These are phyloP conservation scores for Poecile atricapillus DNA, from an alignment of 2,113 vertebrate genomes.

Conservation along the genomic window DNA sequence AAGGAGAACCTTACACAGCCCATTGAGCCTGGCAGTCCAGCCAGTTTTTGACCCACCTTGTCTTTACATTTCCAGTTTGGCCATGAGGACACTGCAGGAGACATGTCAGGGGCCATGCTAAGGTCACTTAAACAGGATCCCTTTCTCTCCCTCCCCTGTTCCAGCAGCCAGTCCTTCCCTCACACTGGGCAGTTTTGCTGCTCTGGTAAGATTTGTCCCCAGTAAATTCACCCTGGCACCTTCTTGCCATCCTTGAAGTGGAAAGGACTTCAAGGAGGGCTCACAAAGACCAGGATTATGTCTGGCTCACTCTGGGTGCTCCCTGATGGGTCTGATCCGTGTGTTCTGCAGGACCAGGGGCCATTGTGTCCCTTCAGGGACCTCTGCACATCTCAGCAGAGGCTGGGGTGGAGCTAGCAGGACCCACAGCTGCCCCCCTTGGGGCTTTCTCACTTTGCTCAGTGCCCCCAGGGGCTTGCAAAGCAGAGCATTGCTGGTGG, in stretches of 20 bases:
- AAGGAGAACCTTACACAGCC: neutral
- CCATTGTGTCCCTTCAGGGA: neutral
- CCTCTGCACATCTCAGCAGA: neutral
- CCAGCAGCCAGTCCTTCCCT: neutral
- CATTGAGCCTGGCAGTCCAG: neutral
- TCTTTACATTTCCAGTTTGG: neutral
- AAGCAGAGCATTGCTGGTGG: neutral
- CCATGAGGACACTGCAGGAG: neutral
- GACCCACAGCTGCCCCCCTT: neutral
- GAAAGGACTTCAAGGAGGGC: neutral
- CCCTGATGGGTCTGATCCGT: neutral
- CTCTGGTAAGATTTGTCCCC: neutral
- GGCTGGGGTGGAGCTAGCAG: neutral
- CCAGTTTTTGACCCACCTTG: neutral
- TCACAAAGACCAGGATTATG: neutral
- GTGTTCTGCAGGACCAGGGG: neutral
- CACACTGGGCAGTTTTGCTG: neutral
- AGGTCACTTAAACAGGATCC: neutral
- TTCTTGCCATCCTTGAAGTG: neutral
- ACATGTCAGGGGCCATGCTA: neutral
- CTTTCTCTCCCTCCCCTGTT: neutral
- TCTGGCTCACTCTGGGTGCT: neutral
- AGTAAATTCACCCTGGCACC: neutral
- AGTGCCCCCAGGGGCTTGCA: neutral
- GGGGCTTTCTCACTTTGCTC: neutral